Percentiles rank a stretch among this genome's conserved stretches.
These are phyloP conservation scores for Buceros bicornis DNA, from an alignment of 2,797 vertebrate species.

Conservation along the genomic window DNA sequence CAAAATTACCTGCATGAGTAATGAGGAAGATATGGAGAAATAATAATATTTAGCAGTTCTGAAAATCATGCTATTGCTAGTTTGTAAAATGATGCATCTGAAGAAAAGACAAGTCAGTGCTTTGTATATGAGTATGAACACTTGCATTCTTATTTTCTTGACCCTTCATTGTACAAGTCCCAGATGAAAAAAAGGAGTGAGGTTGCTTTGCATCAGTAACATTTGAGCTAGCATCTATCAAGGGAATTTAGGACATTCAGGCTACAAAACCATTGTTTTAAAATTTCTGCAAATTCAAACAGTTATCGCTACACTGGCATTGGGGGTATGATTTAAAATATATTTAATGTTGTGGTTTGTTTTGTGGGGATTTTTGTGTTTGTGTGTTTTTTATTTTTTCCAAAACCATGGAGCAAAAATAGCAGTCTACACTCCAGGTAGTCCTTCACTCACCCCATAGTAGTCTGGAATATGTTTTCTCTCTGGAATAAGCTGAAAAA, in stretches of 20 bases:
- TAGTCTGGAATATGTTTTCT: background rate
- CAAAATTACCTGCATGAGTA: background rate
- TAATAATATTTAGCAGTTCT: background rate
- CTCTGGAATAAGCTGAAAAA: background rate
- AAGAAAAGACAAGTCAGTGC: background rate
- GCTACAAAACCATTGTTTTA: background rate
- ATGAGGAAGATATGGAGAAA: background rate
- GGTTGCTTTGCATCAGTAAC: background rate
- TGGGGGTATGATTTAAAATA: background rate
- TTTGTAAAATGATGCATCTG: background rate
- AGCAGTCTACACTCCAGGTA: background rate
- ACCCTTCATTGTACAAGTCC: background rate
- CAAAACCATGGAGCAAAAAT: background rate
- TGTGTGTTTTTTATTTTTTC: background rate
- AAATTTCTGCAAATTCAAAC: background rate
- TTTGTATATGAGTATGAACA: accelerated
- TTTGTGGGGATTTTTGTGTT: background rate
- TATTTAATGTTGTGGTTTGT: background rate
- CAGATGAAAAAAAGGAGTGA: background rate
- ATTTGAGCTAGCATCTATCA: background rate
- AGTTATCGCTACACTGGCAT: background rate
- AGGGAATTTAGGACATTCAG: background rate
- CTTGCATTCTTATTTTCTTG: background rate
- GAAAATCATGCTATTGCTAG: background rate
- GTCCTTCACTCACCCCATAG: background rate